Percentiles rank a stretch among this genome's conserved stretches.
These are phyloP conservation scores for Drosophila cardini DNA, from an alignment of 1,140 invertebrate genomes.

Conservation along the genomic window DNA sequence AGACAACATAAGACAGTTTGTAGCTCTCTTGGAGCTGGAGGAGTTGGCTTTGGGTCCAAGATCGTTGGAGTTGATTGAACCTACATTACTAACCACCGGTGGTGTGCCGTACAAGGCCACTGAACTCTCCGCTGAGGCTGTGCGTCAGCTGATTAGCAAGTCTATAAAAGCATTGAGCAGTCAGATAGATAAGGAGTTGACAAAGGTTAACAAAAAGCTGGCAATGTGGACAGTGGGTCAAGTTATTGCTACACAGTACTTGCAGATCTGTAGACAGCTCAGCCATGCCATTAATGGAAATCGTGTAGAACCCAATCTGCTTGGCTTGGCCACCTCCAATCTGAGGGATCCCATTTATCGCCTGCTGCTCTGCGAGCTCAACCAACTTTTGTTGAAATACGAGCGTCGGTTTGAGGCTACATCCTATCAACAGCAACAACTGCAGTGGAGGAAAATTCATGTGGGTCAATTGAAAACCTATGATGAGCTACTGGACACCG, in stretches of 20 bases:
- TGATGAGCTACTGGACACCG: slow-evolving; percentile 44
- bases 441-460: neutral
- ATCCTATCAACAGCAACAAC: neutral
- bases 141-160: slow-evolving; percentile 35
- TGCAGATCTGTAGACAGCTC: slow-evolving; percentile 35
- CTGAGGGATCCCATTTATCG: slow-evolving; percentile 68
- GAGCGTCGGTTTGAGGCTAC: neutral
- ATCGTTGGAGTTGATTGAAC: slow-evolving; percentile 32
- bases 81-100: slow-evolving; percentile 56
- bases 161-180: slow-evolving; percentile 23
- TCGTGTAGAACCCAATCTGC: slow-evolving; percentile 33
- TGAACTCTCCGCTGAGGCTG: slow-evolving; percentile 12
- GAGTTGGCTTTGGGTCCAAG: slow-evolving; percentile 17
- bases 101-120: slow-evolving; percentile 54
- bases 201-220: neutral
- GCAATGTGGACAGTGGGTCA: slow-evolving; percentile 5
- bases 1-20: slow-evolving; percentile 44
- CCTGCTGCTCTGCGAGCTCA: slow-evolving; percentile 35
- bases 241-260: slow-evolving; percentile 44
- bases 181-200: slow-evolving; percentile 34
- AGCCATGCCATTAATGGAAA: slow-evolving; percentile 49
- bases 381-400: slow-evolving; percentile 26
- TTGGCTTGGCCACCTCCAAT: slow-evolving; percentile 54
- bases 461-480: slow-evolving; percentile 49
- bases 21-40: slow-evolving; percentile 41